These are phyloP conservation scores for Syngnathus acus DNA, from an alignment of 2,797 vertebrate genomes.

Conservation along the genomic window DNA sequence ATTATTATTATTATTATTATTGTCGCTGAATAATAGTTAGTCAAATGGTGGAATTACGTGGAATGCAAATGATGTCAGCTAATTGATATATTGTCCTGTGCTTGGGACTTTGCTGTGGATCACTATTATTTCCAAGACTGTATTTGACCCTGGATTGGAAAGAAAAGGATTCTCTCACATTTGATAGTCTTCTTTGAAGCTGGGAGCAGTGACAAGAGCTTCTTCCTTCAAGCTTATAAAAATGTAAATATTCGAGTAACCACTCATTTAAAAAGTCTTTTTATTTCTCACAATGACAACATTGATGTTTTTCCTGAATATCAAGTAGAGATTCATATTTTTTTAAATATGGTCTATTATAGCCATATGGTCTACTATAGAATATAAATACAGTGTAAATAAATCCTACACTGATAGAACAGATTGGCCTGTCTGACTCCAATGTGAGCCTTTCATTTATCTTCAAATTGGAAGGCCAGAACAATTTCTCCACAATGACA, in stretches of 20 bases:
- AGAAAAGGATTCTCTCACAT: neutral
- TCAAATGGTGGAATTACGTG: neutral
- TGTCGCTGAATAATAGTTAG: neutral
- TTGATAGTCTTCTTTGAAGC: neutral
- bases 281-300: neutral
- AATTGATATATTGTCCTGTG: neutral
- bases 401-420: neutral
- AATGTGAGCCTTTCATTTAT: slow-evolving; percentile 1
- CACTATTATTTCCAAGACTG: neutral
- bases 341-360: neutral
- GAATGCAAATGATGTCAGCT: neutral
- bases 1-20: no score
- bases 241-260: neutral
- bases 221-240: neutral
- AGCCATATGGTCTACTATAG: neutral
- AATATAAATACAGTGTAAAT: neutral
- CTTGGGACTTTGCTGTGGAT: neutral
- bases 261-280: neutral
- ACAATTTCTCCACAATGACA: neutral
- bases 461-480: neutral
- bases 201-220: neutral
- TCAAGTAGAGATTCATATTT: neutral
- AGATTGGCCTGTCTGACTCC: slow-evolving; percentile 3
- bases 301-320: neutral
- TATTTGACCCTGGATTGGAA: neutral